Conservation (phyloP, 2,888 invertebrate genomes). For the Ochlodes sylvanus region DNA sequence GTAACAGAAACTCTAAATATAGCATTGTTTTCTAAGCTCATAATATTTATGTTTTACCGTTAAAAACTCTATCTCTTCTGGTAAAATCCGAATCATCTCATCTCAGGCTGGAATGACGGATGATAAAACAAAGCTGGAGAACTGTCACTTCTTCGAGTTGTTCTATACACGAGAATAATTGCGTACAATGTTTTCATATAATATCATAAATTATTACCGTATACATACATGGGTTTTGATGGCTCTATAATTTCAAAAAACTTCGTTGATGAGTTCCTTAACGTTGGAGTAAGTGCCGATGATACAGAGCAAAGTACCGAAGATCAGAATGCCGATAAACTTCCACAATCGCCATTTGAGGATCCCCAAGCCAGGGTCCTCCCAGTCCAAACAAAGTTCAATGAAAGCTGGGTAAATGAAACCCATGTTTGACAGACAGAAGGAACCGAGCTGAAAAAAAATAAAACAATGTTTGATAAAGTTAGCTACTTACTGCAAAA, state of each 20-base stretch:
- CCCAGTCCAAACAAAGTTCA: constrained; percentile 57
- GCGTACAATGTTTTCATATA: too few relatives aligned
- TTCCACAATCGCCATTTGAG: constrained; percentile 55
- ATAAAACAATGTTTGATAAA: neutral
- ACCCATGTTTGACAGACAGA: constrained; percentile 56
- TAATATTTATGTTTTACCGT: too few relatives aligned
- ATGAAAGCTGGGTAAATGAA: constrained; percentile 64
- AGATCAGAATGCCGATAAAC: constrained; percentile 44
- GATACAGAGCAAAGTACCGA: constrained; percentile 49
- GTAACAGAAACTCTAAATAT: too few relatives aligned
- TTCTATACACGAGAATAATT: too few relatives aligned
- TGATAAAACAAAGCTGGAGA: too few relatives aligned
- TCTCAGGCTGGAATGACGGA: too few relatives aligned
- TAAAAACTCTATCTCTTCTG: too few relatives aligned
- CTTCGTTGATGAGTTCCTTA: constrained; percentile 44
- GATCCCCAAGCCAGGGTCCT: constrained; percentile 56
- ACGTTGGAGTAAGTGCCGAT: constrained; percentile 53
- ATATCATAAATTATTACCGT: neutral
- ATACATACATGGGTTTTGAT: neutral
- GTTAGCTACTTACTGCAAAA: too few relatives aligned
- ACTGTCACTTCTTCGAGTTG: too few relatives aligned
- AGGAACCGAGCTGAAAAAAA: constrained; percentile 56
- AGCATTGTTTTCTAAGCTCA: too few relatives aligned
- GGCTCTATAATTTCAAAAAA: constrained; percentile 40
- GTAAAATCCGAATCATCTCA: too few relatives aligned